A percentile compares a stretch with the other conserved stretches of the same genome.
phyloP scores from a whole-genome alignment of 2,113 vertebrate species.

The Macquaria australasica region DNA sequence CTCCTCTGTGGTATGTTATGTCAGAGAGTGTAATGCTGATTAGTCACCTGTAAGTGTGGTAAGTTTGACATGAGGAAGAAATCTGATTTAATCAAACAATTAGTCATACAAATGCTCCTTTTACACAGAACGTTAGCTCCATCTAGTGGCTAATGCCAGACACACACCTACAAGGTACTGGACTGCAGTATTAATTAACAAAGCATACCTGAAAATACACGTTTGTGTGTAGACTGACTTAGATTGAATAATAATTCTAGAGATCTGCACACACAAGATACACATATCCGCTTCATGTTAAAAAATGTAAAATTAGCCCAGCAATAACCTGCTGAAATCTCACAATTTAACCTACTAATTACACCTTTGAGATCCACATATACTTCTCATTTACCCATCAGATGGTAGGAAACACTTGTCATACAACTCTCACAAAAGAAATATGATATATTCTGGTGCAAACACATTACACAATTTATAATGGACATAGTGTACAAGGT shows the following conservation, averaged over 20 bases:
- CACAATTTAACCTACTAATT: background rate
- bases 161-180: background rate
- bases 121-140: conserved; percentile 40
- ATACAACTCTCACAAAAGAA: background rate
- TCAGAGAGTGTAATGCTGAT: background rate
- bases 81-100: background rate
- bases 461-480: background rate
- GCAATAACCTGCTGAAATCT: background rate
- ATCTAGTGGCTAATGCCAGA: conserved; percentile 65
- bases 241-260: background rate
- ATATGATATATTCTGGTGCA: background rate
- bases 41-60: background rate
- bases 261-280: background rate
- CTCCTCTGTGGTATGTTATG: background rate
- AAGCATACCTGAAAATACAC: background rate
- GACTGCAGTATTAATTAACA: background rate
- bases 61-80: background rate
- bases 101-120: background rate
- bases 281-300: background rate
- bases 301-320: background rate
- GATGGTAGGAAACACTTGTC: background rate
- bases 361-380: background rate
- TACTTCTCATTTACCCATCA: background rate
- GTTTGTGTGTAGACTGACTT: background rate
- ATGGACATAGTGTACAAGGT: background rate